Base-by-base conservation (phyloP, 1,140 invertebrate species). In the Drosophila insularis region DNA sequence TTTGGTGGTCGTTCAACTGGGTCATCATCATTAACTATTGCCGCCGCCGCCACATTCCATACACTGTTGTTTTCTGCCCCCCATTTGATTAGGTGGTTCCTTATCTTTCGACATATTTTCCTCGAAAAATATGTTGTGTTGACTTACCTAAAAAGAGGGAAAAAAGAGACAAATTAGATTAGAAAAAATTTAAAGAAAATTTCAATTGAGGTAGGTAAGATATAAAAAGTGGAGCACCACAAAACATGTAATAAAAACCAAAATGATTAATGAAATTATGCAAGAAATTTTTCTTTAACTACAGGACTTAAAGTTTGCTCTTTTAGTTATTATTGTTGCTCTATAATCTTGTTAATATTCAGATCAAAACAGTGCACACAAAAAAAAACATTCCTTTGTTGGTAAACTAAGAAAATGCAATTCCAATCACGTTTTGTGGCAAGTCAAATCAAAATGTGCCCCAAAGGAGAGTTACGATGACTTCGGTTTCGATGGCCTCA, bases 351-450 rank as follows among this genome's bases (percentile, higher is more conserved):
- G 21, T 74, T 74, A 56, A 74, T 68, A 74, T 74, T 74, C 72
- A 68, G 63, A 74, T 63, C 71, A 67, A 61, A 68, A 64, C 71
- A 74, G n/a, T 74, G 11, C 66, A 74, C 67, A 74, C 21, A 64
- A 37, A 37, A 54, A 27, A 27, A 68, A 39, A 10, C 70, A 40
- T 27, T 71, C 68, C 37, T 61, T 58, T 2, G 17, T 31, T 64
- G 27, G 27, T 27, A 6, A 54, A 74, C 19, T 50, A 50, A 50
- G 17, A 0, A 50, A 50, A 50, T 50, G 17, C 43, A 50, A 50
- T 50, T 50, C 43, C 7, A 21, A 50, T 50, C 43, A 50, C 43
- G 43, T 50, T 50, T 19, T 50, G 43, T 19, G 17, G 43, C 43
- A 50, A 21, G 17, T 50, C 43, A 50, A 50, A 50, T 50, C 43